Percentiles rank a stretch among this genome's conserved stretches.
These are phyloP conservation scores for Dastarcus helophoroides DNA, from an alignment of 2,888 invertebrate genomes.

Conservation along the genomic window DNA sequence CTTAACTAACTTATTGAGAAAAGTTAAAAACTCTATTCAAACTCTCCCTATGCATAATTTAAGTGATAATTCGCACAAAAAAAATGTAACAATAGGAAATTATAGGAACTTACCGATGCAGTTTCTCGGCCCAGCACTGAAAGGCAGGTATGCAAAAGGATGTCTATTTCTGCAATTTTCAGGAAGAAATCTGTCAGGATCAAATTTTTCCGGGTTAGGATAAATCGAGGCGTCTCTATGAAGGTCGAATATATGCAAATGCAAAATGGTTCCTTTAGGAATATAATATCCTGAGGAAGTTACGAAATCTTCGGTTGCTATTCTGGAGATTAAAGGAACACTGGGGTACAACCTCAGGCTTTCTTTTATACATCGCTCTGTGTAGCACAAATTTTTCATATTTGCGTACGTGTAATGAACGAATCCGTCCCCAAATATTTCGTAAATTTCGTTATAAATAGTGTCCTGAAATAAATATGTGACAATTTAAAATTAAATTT, in stretches of 20 bases:
- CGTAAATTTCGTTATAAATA: too few species aligned
- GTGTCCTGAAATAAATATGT: too few species aligned
- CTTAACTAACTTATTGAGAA: too few species aligned
- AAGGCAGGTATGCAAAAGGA: slow-evolving; percentile 53
- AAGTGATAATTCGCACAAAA: too few species aligned
- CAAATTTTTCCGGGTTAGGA: slow-evolving; percentile 52
- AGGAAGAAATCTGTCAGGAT: slow-evolving; percentile 59
- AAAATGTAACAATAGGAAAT: too few species aligned
- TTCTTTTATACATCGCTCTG: slow-evolving; percentile 34
- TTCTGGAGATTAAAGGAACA: slow-evolving; percentile 31
- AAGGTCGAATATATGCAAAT: slow-evolving; percentile 49
- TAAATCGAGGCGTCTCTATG: slow-evolving; percentile 53
- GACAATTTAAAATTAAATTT: too few species aligned
- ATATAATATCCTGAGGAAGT: slow-evolving; percentile 29
- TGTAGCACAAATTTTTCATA: slow-evolving; percentile 29
- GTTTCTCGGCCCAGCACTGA: slow-evolving; percentile 57
- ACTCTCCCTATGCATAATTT: too few species aligned
- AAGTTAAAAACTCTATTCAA: too few species aligned
- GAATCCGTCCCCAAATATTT: too few species aligned
- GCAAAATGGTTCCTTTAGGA: slow-evolving; percentile 41
- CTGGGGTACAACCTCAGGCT: slow-evolving; percentile 32
- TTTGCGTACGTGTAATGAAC: slow-evolving; percentile 24
- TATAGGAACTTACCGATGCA: slow-evolving; percentile 54
- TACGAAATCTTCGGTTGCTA: slow-evolving; percentile 20
- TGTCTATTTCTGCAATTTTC: slow-evolving; percentile 45